Percentiles rank a stretch among this genome's conserved stretches.
phyloP scores from a whole-genome alignment of 2,113 vertebrate species.

The Struthidea cinerea region DNA sequence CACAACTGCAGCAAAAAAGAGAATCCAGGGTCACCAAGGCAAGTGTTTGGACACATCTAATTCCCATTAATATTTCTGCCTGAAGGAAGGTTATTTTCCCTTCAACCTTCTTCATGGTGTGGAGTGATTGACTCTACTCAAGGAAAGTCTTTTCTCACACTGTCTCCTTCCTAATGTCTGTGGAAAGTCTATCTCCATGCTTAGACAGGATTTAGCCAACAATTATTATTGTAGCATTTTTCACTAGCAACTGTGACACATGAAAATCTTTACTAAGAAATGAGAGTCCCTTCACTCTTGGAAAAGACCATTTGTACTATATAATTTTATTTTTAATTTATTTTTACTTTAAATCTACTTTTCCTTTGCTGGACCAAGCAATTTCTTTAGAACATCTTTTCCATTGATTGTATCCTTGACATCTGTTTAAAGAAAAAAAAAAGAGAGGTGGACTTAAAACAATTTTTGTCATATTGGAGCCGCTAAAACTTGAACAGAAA shows the following conservation, averaged over 20 bases:
- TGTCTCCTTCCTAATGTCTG: not conserved
- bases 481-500: not conserved
- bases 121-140: rapidly evolving
- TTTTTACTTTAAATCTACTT: not conserved
- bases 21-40: not conserved
- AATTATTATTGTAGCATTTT: not conserved
- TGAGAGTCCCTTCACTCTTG: not conserved
- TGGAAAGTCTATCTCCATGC: not conserved
- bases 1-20: not conserved
- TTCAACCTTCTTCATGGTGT: not conserved
- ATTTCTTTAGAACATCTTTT: not conserved
- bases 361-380: not conserved
- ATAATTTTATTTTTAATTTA: not conserved
- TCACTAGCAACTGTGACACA: not conserved
- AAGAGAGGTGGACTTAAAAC: not conserved
- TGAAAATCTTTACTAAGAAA: not conserved
- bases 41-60: not conserved
- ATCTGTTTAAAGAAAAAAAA: not conserved
- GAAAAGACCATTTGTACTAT: not conserved
- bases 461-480: not conserved
- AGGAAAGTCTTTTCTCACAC: not conserved
- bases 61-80: not conserved
- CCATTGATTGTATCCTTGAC: not conserved
- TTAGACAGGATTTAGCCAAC: not conserved
- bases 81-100: not conserved